phyloP scores from a whole-genome alignment of 2,113 vertebrate species.

The Hymenochirus boettgeri region DNA sequence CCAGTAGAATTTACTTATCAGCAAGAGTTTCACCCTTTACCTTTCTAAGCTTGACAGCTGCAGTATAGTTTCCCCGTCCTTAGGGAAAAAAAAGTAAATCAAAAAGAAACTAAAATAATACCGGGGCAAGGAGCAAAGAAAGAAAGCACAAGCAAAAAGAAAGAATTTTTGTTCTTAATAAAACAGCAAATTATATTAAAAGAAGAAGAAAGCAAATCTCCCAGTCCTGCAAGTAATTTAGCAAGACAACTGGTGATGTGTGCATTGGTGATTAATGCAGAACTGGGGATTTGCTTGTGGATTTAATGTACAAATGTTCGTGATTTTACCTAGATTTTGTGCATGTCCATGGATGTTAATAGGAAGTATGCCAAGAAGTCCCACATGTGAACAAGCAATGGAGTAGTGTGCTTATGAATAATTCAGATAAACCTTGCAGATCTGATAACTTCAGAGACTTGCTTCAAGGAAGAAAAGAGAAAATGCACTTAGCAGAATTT shows the following conservation, averaged over 20 bases:
- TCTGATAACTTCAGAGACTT: conserved; percentile 65
- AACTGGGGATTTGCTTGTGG: conserved; percentile 36
- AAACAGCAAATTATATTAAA: conserved; percentile 25
- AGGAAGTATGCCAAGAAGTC: conserved; percentile 34
- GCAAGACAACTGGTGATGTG: conserved; percentile 37
- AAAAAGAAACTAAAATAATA: neutral
- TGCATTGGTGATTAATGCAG: conserved; percentile 35
- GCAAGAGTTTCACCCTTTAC: conserved; percentile 63
- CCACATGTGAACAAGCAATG: conserved; percentile 40
- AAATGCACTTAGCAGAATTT: neutral
- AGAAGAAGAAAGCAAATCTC: conserved; percentile 46
- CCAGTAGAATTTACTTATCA: conserved; percentile 67
- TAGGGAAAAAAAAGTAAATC: conserved; percentile 35
- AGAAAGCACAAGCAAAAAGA: conserved; percentile 42
- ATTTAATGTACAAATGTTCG: conserved; percentile 19
- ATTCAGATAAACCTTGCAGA: conserved; percentile 59
- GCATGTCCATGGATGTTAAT: conserved; percentile 17
- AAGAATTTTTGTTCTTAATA: conserved; percentile 2
- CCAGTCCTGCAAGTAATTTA: conserved; percentile 17
- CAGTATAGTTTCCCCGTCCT: conserved; percentile 49
- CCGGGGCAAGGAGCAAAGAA: conserved; percentile 48
- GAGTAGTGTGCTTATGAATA: conserved; percentile 62
- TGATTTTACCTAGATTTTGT: conserved; percentile 24
- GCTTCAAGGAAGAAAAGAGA: conserved; percentile 21
- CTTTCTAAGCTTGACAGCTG: conserved; percentile 57